phyloP scores from a whole-genome alignment of 2,113 vertebrate genomes.

The Accipiter virgatus region DNA sequence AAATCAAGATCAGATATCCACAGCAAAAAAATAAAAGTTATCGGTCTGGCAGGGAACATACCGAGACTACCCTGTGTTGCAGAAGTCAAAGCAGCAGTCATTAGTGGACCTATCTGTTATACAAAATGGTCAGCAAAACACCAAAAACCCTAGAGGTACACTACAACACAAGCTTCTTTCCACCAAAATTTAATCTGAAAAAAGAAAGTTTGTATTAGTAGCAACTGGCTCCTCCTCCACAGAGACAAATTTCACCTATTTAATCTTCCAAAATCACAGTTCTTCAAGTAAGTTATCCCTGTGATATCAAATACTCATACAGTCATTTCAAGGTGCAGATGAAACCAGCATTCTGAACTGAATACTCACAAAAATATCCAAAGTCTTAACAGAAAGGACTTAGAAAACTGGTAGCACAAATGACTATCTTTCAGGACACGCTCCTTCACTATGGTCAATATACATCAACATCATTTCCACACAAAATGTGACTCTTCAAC shows the following conservation, averaged over 20 bases:
- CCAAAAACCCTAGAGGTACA: too few relatives aligned
- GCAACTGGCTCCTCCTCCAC: not conserved
- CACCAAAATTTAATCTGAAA: not conserved
- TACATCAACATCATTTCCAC: not conserved
- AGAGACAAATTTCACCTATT: not conserved
- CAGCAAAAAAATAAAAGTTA: not conserved
- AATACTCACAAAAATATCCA: not conserved
- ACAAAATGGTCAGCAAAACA: not conserved
- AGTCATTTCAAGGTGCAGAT: not conserved
- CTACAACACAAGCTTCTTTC: not conserved
- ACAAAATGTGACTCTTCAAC: rapidly evolving
- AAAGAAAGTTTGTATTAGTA: not conserved
- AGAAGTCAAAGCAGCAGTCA: not conserved
- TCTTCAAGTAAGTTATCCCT: too few relatives aligned
- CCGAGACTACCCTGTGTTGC: not conserved
- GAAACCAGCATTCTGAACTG: not conserved
- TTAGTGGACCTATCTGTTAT: not conserved
- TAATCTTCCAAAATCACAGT: not conserved
- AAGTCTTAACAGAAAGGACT: not conserved
- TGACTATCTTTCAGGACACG: not conserved
- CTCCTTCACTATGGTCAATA: rapidly evolving
- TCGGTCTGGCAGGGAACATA: not conserved
- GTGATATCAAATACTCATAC: not conserved
- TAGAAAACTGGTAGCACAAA: too few relatives aligned
- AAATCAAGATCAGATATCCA: not conserved